phyloP scores from a whole-genome alignment of 92 coral and sea anemone genomes.

The Umimayanthus kanabou region DNA sequence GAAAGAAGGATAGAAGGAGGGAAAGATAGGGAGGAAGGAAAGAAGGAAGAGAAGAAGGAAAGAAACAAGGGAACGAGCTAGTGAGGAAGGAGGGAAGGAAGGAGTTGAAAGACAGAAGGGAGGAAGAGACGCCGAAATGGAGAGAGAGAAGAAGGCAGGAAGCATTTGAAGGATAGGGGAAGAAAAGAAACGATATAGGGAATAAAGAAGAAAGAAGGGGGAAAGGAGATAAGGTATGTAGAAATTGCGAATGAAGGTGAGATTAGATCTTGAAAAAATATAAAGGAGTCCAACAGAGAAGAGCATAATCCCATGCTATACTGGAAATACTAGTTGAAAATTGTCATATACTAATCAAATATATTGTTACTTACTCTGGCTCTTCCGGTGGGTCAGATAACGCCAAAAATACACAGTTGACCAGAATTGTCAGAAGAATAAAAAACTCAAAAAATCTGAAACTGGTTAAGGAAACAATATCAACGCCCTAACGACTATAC shows the following conservation, averaged over 20 bases:
- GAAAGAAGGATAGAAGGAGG: not conserved
- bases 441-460: conserved; percentile 88
- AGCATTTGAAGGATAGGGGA: too few species aligned
- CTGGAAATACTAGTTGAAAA: not conserved
- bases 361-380: conserved; percentile 83
- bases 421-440: conserved; percentile 78
- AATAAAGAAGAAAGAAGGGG: too few species aligned
- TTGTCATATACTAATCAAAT: not conserved
- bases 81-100: not conserved
- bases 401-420: conserved; percentile 93
- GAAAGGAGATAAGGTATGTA: too few species aligned
- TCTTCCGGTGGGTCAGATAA: conserved; percentile 92
- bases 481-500: not conserved
- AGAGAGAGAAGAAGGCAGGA: too few species aligned
- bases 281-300: not conserved
- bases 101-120: not conserved
- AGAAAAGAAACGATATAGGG: too few species aligned
- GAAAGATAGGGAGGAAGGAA: not conserved
- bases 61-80: not conserved
- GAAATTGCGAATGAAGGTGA: too few species aligned
- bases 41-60: not conserved
- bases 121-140: not conserved
- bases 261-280: too few species aligned
- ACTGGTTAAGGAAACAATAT: conserved; percentile 49
- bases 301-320: not conserved